Evolutionary conservation across 37 sponge, comb jelly and placozoan genomes (phyloP).

Genomic region (Agelas oroides): DNA sequence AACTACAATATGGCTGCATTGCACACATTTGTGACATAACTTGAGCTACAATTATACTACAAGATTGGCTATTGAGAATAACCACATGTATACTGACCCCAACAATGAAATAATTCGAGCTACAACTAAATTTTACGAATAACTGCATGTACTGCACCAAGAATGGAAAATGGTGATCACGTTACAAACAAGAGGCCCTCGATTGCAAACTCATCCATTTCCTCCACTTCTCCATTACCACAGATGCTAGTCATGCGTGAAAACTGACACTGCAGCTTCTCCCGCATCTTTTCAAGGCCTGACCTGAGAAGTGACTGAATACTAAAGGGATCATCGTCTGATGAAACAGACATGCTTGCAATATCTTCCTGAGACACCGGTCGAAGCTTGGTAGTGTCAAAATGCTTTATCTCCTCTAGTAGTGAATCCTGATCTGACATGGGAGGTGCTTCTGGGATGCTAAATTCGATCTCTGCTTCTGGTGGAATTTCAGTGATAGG

Average conservation of each 20-base stretch:
- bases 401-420: constrained; percentile 38
- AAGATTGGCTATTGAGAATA: too few species aligned
- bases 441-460: constrained; percentile 29
- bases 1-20: too few species aligned
- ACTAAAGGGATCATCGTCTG: not conserved
- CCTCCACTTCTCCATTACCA: constrained; percentile 25
- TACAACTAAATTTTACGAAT: too few species aligned
- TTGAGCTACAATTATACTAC: too few species aligned
- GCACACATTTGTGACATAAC: too few species aligned
- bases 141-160: too few species aligned
- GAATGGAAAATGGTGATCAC: too few species aligned
- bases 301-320: constrained; percentile 17
- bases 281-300: constrained; percentile 16
- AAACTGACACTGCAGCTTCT: not conserved
- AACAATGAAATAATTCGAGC: too few species aligned
- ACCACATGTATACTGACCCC: too few species aligned
- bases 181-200: constrained; percentile 28
- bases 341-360: not conserved
- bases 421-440: not conserved
- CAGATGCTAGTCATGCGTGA: constrained; percentile 12
- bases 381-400: constrained; percentile 25
- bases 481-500: not conserved
- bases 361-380: constrained; percentile 21
- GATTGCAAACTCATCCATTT: constrained; percentile 28
- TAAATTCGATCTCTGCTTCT: not conserved